phyloP scores from a whole-genome alignment of 2,797 vertebrate genomes.

The Pangasius sanitwongsei region DNA sequence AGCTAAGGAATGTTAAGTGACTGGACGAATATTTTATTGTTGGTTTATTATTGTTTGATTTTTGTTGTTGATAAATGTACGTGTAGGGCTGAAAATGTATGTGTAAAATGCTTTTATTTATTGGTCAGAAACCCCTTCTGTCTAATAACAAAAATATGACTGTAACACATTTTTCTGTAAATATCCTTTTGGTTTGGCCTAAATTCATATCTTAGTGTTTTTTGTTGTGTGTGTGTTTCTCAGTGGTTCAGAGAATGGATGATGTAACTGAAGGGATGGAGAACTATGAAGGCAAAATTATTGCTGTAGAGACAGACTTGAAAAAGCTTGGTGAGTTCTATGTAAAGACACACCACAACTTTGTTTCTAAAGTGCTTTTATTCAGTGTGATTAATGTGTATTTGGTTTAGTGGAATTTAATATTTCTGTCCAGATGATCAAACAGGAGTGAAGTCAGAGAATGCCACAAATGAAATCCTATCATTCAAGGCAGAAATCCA shows the following conservation, averaged over 20 bases:
- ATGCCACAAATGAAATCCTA: constrained; percentile 86
- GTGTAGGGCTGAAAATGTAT: background rate
- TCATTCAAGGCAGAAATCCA: constrained; percentile 88
- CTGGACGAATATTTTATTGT: background rate
- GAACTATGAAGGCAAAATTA: constrained; percentile 89
- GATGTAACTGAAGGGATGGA: constrained; percentile 91
- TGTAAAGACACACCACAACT: background rate
- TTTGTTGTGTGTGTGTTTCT: constrained; percentile 42
- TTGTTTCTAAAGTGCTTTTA: background rate
- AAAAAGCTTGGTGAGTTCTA: constrained; percentile 88
- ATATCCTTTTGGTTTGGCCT: background rate
- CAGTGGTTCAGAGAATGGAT: constrained; percentile 98
- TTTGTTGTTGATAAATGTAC: background rate
- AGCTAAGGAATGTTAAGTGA: background rate
- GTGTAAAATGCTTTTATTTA: background rate
- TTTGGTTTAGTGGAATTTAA: background rate
- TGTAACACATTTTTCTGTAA: background rate
- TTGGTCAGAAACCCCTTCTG: background rate
- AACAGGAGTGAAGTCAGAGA: constrained; percentile 86
- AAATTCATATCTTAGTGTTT: background rate
- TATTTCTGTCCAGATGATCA: constrained; percentile 79
- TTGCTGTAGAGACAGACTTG: constrained; percentile 85
- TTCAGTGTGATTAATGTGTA: background rate
- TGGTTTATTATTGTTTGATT: background rate
- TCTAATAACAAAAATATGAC: no score